Conservation (phyloP, 2,888 invertebrate genomes). For the Epiblema foenella region DNA sequence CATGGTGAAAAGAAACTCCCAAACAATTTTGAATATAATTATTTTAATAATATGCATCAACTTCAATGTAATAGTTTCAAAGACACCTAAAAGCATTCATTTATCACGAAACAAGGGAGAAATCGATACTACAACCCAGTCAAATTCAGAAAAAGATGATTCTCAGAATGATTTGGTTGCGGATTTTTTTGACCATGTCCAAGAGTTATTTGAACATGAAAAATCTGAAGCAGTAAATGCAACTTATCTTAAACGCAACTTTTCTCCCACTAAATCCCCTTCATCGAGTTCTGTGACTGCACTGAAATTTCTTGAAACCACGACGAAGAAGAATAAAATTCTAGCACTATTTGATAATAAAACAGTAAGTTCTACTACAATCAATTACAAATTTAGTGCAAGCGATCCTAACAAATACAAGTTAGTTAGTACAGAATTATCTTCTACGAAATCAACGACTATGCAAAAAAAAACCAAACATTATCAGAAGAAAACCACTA, state of each 20-base stretch:
- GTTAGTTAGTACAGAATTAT: not conserved
- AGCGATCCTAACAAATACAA: not conserved
- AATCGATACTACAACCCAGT: constrained; percentile 49
- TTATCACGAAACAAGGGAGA: constrained; percentile 64
- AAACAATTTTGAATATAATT: constrained; percentile 1
- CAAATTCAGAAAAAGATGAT: constrained; percentile 49
- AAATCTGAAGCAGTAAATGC: constrained; percentile 47
- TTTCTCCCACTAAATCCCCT: constrained; percentile 35
- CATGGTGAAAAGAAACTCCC: constrained; percentile 7
- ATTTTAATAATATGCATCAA: not conserved
- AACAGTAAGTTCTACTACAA: not conserved
- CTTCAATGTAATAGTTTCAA: constrained; percentile 1
- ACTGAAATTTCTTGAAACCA: not conserved
- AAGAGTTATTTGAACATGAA: constrained; percentile 60
- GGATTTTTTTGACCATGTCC: constrained; percentile 65
- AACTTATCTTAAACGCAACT: not conserved
- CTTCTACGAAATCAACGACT: not conserved
- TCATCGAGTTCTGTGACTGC: constrained; percentile 21
- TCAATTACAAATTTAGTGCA: not conserved
- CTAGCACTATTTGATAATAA: constrained; percentile 5
- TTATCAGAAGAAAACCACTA: not conserved
- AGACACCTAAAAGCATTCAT: constrained; percentile 50
- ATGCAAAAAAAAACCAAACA: not conserved
- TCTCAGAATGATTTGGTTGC: constrained; percentile 59
- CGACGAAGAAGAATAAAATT: constrained; percentile 3